phyloP scores from a whole-genome alignment of 2,113 vertebrate species.

The Coptodon rendalli region DNA sequence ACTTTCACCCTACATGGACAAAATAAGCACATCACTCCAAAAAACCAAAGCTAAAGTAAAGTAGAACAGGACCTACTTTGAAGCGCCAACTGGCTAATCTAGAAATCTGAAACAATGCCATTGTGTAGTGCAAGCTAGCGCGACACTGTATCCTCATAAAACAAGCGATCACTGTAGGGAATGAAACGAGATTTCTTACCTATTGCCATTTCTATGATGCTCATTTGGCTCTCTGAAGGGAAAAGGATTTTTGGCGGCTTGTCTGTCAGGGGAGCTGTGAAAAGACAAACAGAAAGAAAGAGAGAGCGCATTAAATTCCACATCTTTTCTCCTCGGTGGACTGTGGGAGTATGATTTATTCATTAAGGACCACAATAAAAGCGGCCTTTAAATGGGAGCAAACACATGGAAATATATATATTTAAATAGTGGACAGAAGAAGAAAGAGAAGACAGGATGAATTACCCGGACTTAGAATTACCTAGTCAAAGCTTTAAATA shows the following conservation, averaged over 20 bases:
- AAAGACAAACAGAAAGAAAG: slow-evolving; percentile 50
- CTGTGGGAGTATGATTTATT: slow-evolving; percentile 40
- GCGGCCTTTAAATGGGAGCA: slow-evolving; percentile 14
- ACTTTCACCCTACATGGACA: not conserved
- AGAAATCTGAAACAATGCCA: not conserved
- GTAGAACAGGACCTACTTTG: not conserved
- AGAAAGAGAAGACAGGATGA: not conserved
- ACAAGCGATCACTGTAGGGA: not conserved
- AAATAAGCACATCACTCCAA: not conserved
- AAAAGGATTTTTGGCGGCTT: slow-evolving; percentile 94
- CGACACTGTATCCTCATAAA: not conserved
- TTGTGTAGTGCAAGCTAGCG: not conserved
- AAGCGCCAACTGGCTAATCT: not conserved
- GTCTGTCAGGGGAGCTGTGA: slow-evolving; percentile 95
- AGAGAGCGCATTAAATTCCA: slow-evolving; percentile 13
- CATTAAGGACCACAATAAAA: slow-evolving; percentile 30
- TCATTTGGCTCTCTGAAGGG: slow-evolving; percentile 88
- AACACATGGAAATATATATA: slow-evolving; percentile 25
- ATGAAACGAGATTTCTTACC: slow-evolving; percentile 75
- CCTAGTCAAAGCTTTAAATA: slow-evolving; percentile 22
- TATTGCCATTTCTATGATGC: slow-evolving; percentile 85
- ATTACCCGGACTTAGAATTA: slow-evolving; percentile 17
- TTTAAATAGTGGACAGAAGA: slow-evolving; percentile 26
- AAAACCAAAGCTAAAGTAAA: not conserved
- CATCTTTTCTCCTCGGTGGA: slow-evolving; percentile 9